Evolutionary conservation across 1,140 invertebrate species (phyloP), one percentile per base, ranked within the genome.

Genomic region (Cydia fagiglandana): DNA sequence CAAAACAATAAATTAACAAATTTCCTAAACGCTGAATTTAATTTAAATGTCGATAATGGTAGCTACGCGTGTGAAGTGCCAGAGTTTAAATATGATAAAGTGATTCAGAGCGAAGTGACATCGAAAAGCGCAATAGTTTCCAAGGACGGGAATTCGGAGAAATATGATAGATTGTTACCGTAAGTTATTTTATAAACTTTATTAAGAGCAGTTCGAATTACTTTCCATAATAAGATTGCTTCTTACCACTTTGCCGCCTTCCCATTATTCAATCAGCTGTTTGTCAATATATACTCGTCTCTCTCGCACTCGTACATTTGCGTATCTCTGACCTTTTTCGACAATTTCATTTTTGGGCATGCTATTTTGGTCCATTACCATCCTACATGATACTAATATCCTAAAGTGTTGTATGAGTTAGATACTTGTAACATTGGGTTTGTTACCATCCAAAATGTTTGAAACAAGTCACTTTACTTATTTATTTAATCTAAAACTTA

Each of bases 341-440:
- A 80, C 82, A 84, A 81, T 88, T 89, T 90, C 89, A 88, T 89
- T 91, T 91, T 93, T 93, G 91, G 90, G 85, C 91, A 93, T 91
- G 90, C 91, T 93, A 93, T 93, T 93, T 93, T 91, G 80, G 90
- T 91, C 87, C 89, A 91, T 93, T 93, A 91, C 91, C 91, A 91
- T 91, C 89, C 20, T 24, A 91, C 83, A 86, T 80, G 86, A 86
- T 90, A 85, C 84, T 87, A 88, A 88, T 89, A 92, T 91, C 86
- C 87, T 86, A 91, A 91, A 90, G 79, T 87, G 47, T 73, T 41
- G 10, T 61, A 61, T 61, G 20, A 61, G 50, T 53, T 53, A 53
- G 15, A 53, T n/a, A 61, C 20, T 61, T 61, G 6, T 61, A 61
- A 20, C 24, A 61, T 61, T 61, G 10, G 2, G 20, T 24, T 9